A percentile compares a stretch with the other conserved stretches of the same genome.
Conservation (phyloP, 2,888 invertebrate genomes). For the Lathronympha strigana region DNA sequence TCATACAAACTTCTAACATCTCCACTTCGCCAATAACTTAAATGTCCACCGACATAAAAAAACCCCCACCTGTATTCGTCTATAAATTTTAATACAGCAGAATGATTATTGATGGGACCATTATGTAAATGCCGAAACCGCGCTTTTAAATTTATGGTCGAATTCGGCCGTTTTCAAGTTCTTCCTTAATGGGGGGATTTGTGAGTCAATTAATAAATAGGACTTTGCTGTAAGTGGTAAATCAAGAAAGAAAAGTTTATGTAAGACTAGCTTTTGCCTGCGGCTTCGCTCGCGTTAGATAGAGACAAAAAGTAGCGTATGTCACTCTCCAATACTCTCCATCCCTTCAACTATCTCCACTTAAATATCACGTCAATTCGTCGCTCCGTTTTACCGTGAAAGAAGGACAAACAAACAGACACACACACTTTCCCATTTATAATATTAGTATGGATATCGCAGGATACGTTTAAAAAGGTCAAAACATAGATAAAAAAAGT, state of each 20-base stretch:
- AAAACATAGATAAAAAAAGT: too few species aligned
- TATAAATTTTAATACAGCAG: conserved; percentile 61
- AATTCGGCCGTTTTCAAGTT: conserved; percentile 35
- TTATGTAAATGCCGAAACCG: conserved; percentile 54
- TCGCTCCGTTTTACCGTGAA: too few species aligned
- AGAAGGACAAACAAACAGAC: too few species aligned
- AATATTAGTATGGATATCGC: too few species aligned
- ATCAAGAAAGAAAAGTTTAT: too few species aligned
- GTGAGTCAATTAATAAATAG: conserved; percentile 34
- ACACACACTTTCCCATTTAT: background rate
- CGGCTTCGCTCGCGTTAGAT: too few species aligned
- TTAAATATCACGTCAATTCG: too few species aligned
- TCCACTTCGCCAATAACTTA: background rate
- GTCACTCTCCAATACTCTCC: background rate
- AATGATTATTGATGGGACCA: conserved; percentile 61
- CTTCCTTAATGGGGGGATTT: conserved; percentile 19
- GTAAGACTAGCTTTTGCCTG: too few species aligned
- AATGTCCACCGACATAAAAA: conserved; percentile 9
- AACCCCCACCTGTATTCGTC: conserved; percentile 38
- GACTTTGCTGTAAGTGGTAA: conserved; percentile 6
- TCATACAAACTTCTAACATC: too few species aligned
- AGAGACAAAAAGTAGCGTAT: too few species aligned
- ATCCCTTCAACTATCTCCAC: too few species aligned
- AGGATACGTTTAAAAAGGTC: too few species aligned
- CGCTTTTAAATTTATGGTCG: conserved; percentile 34